Evolutionary conservation across 1,140 invertebrate species (phyloP).

Genomic region (Drosophila subobscura): DNA sequence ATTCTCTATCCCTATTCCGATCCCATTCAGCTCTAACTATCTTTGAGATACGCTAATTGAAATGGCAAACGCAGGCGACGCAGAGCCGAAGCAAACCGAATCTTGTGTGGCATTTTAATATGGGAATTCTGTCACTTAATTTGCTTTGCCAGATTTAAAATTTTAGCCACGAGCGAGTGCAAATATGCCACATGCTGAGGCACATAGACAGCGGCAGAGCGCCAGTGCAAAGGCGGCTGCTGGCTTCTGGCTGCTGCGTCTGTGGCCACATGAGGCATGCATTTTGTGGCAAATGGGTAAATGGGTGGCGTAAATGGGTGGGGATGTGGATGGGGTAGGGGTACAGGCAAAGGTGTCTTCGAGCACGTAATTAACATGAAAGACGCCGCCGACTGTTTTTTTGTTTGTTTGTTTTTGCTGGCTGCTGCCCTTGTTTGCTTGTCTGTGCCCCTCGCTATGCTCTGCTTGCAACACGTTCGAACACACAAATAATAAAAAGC

Average conservation of each 20-base stretch:
- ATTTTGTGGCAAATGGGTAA: constrained; percentile 62
- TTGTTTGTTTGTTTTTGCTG: constrained; percentile 22
- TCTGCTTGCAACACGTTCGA: constrained; percentile 45
- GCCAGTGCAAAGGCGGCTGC: background rate
- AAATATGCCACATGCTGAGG: constrained; percentile 40
- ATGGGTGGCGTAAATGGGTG: constrained; percentile 6
- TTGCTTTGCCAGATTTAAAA: constrained; percentile 47
- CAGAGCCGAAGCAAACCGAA: constrained; percentile 13
- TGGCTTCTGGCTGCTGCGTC: constrained; percentile 2
- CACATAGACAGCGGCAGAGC: background rate
- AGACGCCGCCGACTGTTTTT: constrained; percentile 54
- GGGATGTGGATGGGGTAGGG: too few relatives aligned
- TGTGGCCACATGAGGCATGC: constrained; percentile 49
- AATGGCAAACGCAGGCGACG: constrained; percentile 40
- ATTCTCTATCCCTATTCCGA: background rate
- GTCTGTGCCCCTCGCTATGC: background rate
- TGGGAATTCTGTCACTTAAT: constrained; percentile 51
- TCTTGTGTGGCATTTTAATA: constrained; percentile 53
- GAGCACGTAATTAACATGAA: constrained; percentile 66
- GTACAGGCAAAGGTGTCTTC: constrained; percentile 19
- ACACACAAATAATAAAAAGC: constrained; percentile 1
- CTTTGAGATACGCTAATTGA: constrained; percentile 65
- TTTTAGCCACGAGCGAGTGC: constrained; percentile 42
- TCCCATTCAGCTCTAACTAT: constrained; percentile 49
- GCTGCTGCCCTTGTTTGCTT: constrained; percentile 23